A percentile compares a stretch with the other conserved stretches of the same genome.
phyloP scores from a whole-genome alignment of 2,888 invertebrate genomes.

The Sphinx pinastri region DNA sequence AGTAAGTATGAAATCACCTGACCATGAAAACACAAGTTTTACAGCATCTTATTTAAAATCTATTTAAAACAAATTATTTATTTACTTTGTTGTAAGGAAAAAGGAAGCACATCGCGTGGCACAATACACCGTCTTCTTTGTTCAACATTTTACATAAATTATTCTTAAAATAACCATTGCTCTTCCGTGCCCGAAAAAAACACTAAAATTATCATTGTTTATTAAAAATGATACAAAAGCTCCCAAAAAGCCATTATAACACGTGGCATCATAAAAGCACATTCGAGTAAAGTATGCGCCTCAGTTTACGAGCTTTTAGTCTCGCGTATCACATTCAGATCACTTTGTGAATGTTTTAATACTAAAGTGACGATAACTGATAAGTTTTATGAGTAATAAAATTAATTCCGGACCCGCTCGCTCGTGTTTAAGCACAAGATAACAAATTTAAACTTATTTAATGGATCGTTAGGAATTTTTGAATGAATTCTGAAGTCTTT shows the following conservation, averaged over 20 bases:
- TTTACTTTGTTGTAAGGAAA: too few relatives aligned
- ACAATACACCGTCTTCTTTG: too few relatives aligned
- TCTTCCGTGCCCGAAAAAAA: too few relatives aligned
- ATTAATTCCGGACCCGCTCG: constrained; percentile 8
- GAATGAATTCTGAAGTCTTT: constrained; percentile 12
- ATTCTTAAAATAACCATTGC: background rate
- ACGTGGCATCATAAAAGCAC: constrained; percentile 35
- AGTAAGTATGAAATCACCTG: too few relatives aligned
- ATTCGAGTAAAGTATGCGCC: constrained; percentile 61
- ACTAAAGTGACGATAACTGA: constrained; percentile 51
- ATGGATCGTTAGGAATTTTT: constrained; percentile 10
- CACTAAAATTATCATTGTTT: too few relatives aligned
- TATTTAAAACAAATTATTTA: too few relatives aligned
- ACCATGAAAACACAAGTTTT: too few relatives aligned
- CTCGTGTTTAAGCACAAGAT: constrained; percentile 17
- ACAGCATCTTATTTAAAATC: too few relatives aligned
- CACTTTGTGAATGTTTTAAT: constrained; percentile 48
- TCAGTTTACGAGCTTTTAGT: constrained; percentile 52
- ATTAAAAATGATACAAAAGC: background rate
- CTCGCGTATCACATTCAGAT: constrained; percentile 54
- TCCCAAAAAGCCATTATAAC: constrained; percentile 2
- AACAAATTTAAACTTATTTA: constrained; percentile 24
- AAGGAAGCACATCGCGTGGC: background rate
- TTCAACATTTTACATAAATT: background rate
- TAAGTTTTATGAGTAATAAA: constrained; percentile 22